Evolutionary conservation across 2,797 vertebrate genomes (phyloP), one percentile per base, ranked within the genome.

Genomic region (Scomberomorus guttatus): DNA sequence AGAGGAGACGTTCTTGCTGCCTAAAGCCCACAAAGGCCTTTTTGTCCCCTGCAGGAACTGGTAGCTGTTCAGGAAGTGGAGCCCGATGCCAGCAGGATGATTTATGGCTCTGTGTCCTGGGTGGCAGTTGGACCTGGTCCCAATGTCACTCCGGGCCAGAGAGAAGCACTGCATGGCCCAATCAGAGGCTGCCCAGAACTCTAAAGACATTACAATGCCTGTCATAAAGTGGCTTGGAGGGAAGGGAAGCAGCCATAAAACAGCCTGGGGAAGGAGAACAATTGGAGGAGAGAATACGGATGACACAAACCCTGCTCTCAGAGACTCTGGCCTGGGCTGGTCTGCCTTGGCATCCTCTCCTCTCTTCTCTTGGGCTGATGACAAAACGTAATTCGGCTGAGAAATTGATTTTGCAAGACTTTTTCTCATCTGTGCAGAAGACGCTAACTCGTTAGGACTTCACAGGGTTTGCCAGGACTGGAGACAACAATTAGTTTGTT

Each of bases 401-500:
- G 95, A 96, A 97, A 96, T 96, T 94, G 94, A 97, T 97, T 96
- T 95, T 92, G 94, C 89, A 91, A 94, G 94, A 83, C 73, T 75
- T 84, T 83, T 83, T 76, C 95, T 96, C 95, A 92, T 96, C 95
- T 94, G 94, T 90, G 94, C 93, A 93, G 95, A 96, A 96, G 96
- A 98, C 95, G 95, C 96, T 97, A 97, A 97, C 96, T 97, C 93
- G 83, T 96, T 96, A 96, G 95, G 97, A 98, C 96, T 97, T 97
- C 96, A 97, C 95, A 97, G 96, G 94, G 91, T 94, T 96, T 79
- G 72, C 12, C 95, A 96, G 95, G 93, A 83, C 95, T 95, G 93
- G 93, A 96, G 96, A 97, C 96, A 98, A 98, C 97, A 98, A 97
- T 98, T 97, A 97, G 96, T 97, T 97, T 96, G 96, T 96, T 96